phyloP scores from a whole-genome alignment of 2,888 invertebrate genomes.

The Agrochola circellaris region DNA sequence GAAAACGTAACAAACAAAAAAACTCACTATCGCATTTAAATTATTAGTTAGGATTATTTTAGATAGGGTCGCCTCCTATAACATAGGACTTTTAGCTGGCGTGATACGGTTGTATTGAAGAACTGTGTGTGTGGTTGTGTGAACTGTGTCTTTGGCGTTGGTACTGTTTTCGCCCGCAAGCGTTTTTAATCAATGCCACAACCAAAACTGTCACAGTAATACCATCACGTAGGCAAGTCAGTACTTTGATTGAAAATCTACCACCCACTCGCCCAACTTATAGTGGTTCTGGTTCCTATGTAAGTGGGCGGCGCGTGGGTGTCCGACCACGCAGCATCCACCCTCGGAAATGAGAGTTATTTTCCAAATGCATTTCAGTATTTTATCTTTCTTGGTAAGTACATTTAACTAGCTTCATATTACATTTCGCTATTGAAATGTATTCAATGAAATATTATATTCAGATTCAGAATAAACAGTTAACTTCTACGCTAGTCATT shows the following conservation, averaged over 20 bases:
- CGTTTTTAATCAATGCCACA: neutral
- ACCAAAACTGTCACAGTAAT: neutral
- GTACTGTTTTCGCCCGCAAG: neutral
- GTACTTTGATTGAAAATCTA: slow-evolving; percentile 11
- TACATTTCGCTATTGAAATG: neutral
- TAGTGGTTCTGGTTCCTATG: neutral
- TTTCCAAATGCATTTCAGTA: slow-evolving; percentile 34
- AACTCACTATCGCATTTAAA: too few relatives aligned
- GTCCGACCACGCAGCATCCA: slow-evolving; percentile 4
- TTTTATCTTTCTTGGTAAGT: slow-evolving; percentile 7
- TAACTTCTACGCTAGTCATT: neutral
- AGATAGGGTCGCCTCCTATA: neutral
- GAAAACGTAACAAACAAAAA: too few relatives aligned
- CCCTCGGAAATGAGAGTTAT: neutral
- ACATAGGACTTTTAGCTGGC: neutral
- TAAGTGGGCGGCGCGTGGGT: slow-evolving; percentile 1
- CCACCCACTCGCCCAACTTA: neutral
- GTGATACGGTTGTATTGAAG: neutral
- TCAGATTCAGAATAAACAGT: neutral
- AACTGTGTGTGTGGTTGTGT: too few relatives aligned
- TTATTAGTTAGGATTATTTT: too few relatives aligned
- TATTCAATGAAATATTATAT: slow-evolving; percentile 4
- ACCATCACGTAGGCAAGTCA: slow-evolving; percentile 3
- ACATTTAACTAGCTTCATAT: neutral
- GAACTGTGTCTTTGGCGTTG: neutral